These are phyloP conservation scores for Drosophila repleta DNA, from an alignment of 1,140 invertebrate genomes.

Conservation along the genomic window DNA sequence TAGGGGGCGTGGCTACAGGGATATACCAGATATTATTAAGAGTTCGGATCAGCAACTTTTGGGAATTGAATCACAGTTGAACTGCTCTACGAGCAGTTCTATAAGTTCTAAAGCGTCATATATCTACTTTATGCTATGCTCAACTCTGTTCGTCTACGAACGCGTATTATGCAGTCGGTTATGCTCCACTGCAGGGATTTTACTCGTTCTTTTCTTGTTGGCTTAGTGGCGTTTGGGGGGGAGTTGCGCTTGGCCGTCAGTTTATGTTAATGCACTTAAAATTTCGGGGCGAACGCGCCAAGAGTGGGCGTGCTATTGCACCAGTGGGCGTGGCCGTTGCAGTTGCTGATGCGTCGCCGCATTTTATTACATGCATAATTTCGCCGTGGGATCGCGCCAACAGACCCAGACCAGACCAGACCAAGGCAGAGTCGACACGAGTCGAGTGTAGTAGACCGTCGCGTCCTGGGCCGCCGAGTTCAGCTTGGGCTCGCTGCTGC, in stretches of 20 bases:
- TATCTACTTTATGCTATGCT: no score
- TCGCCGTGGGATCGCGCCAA: constrained; percentile 50
- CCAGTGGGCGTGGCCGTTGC: constrained; percentile 51
- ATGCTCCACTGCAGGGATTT: no score
- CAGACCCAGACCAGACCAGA: constrained; percentile 25
- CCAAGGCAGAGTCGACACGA: neutral
- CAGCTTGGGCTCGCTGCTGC: constrained; percentile 39
- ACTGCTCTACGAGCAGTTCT: no score
- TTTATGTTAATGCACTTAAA: constrained; percentile 83
- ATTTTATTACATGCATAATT: constrained; percentile 82
- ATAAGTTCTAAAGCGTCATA: no score
- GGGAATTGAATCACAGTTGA: no score
- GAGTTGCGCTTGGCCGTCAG: constrained; percentile 17
- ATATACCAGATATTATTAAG: no score
- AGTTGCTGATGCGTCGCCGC: constrained; percentile 60
- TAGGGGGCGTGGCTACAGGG: no score
- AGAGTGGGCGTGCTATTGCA: constrained; percentile 50
- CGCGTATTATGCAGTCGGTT: no score
- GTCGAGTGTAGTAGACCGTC: neutral
- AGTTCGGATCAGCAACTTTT: no score
- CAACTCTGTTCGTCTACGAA: no score
- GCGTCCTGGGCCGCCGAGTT: constrained; percentile 18
- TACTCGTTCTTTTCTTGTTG: constrained; percentile 6
- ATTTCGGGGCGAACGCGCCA: constrained; percentile 56
- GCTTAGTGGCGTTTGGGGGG: neutral